Evolutionary conservation across 1,140 invertebrate species (phyloP).

Genomic region (Plutomurus gul): DNA sequence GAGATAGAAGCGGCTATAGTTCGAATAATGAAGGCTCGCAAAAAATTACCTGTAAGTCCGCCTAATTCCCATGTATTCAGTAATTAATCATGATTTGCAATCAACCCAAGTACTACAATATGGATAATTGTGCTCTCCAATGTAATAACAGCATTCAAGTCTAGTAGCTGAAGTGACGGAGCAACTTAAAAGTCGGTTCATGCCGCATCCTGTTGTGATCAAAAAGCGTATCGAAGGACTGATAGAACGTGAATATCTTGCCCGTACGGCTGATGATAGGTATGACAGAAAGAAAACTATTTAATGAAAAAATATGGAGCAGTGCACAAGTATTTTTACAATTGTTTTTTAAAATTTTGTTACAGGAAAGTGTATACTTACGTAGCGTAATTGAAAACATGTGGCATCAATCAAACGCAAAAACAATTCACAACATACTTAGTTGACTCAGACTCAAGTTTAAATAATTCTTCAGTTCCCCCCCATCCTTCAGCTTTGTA

Average conservation of each 20-base stretch:
- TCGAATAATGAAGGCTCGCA: conserved; percentile 98
- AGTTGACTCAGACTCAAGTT: no score
- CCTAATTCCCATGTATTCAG: conserved; percentile 40
- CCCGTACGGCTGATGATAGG: conserved; percentile 92
- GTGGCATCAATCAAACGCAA: neutral
- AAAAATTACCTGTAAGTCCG: conserved; percentile 78
- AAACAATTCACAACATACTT: no score
- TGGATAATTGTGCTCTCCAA: no score
- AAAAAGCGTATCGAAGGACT: conserved; percentile 99
- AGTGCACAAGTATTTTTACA: neutral
- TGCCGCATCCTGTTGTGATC: conserved; percentile 96
- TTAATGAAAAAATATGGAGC: neutral
- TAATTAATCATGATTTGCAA: conserved; percentile 38
- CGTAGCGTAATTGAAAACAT: conserved; percentile 72
- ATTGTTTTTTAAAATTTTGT: conserved; percentile 55
- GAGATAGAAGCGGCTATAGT: conserved; percentile 99
- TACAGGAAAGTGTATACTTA: conserved; percentile 88
- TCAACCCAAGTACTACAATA: no score
- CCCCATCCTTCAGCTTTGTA: no score
- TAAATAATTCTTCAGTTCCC: no score
- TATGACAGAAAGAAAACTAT: conserved; percentile 56
- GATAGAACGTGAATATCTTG: conserved; percentile 98
- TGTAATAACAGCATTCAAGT: conserved; percentile 76
- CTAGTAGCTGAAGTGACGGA: conserved; percentile 97
- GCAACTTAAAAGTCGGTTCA: conserved; percentile 92